Evolutionary conservation across 2,888 invertebrate genomes (phyloP).

Genomic region (Amiota minor): DNA sequence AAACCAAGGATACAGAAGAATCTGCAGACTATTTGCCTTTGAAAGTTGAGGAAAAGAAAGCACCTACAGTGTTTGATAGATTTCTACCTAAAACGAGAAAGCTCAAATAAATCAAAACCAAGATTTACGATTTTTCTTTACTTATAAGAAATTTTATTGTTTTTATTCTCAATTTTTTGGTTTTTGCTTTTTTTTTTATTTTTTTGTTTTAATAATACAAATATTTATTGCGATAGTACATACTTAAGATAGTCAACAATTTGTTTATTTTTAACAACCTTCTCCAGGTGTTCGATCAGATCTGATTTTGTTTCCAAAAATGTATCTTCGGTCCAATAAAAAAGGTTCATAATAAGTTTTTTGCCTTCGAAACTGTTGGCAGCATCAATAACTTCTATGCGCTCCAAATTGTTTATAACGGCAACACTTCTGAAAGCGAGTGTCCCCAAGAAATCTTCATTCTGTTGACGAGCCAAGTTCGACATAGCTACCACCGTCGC

Average conservation of each 20-base stretch:
- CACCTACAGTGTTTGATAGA: constrained; percentile 78
- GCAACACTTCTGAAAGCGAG: constrained; percentile 73
- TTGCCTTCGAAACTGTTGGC: constrained; percentile 72
- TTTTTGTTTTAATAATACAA: background rate
- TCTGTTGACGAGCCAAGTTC: constrained; percentile 77
- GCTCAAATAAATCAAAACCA: constrained; percentile 43
- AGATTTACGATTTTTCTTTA: constrained; percentile 19
- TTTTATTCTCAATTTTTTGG: background rate
- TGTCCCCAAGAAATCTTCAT: constrained; percentile 74
- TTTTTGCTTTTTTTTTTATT: too few relatives aligned
- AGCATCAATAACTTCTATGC: constrained; percentile 69
- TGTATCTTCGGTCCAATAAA: constrained; percentile 73
- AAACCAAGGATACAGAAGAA: constrained; percentile 59
- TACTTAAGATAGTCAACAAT: constrained; percentile 61
- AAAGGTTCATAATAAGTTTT: constrained; percentile 75
- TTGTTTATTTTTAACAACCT: constrained; percentile 50
- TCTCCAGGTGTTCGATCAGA: constrained; percentile 24
- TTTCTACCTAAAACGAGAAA: constrained; percentile 77
- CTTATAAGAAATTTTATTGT: constrained; percentile 13
- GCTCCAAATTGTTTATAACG: constrained; percentile 73
- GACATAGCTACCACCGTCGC: constrained; percentile 77
- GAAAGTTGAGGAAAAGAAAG: constrained; percentile 44
- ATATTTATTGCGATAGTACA: constrained; percentile 45
- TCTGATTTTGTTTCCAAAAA: constrained; percentile 21
- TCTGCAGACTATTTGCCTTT: constrained; percentile 50